Percentiles rank a stretch among this genome's conserved stretches.
Evolutionary conservation across 2,113 vertebrate species (phyloP).

Genomic region (Theropithecus gelada): DNA sequence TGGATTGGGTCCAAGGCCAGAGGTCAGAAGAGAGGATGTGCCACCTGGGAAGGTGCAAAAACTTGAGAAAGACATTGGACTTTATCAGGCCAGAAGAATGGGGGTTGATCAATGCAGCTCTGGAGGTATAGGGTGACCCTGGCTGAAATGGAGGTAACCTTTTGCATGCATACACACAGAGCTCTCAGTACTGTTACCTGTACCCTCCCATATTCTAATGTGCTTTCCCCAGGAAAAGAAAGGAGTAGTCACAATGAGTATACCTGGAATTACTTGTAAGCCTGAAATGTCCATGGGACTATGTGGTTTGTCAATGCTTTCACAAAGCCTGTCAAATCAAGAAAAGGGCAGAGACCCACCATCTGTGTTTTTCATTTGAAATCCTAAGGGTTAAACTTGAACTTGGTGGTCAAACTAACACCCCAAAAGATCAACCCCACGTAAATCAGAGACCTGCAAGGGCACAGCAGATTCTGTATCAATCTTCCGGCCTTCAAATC

Average conservation of each 20-base stretch:
- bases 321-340: background rate
- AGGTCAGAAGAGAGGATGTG: background rate
- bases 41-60: background rate
- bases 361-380: background rate
- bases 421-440: background rate
- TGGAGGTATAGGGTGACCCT: background rate
- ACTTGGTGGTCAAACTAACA: background rate
- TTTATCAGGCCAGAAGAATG: background rate
- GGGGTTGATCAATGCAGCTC: background rate
- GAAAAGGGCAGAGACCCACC: background rate
- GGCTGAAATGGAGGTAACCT: background rate
- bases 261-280: background rate
- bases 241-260: background rate
- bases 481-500: background rate
- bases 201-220: background rate
- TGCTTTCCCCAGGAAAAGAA: background rate
- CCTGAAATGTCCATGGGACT: background rate
- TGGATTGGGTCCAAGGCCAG: background rate
- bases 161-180: too few species aligned
- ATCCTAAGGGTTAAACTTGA: background rate
- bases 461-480: background rate
- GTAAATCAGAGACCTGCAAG: background rate
- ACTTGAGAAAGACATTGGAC: background rate
- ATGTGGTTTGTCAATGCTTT: background rate
- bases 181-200: background rate